Conservation (phyloP, 1,140 invertebrate species). For the Anastrepha ludens region DNA sequence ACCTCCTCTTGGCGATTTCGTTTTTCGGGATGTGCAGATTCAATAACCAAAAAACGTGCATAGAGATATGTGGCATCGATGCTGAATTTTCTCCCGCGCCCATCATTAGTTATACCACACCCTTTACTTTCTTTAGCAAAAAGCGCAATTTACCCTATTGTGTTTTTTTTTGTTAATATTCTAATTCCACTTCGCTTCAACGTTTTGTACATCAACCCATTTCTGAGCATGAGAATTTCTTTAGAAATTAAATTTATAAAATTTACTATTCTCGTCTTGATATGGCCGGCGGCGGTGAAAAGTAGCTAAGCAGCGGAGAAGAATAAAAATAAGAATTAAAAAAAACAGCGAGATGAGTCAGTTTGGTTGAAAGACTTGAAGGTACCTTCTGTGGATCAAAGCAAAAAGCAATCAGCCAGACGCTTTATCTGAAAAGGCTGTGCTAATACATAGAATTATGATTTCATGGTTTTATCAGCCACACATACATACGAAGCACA, state of each 20-base stretch:
- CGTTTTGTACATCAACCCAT: no score
- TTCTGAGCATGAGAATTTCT: background rate
- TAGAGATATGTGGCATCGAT: no score
- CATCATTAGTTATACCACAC: no score
- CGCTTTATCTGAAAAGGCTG: background rate
- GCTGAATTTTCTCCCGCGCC: no score
- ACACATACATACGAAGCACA: background rate
- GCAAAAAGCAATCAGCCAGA: background rate
- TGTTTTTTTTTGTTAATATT: no score
- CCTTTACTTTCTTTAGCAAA: no score
- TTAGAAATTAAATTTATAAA: conserved; percentile 3
- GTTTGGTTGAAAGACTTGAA: background rate
- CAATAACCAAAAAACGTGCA: no score
- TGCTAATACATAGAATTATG: background rate
- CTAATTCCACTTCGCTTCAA: no score
- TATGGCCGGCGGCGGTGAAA: background rate
- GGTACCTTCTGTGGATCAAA: background rate
- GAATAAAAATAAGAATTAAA: background rate
- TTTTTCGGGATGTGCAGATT: no score
- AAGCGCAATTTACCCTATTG: no score
- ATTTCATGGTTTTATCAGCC: background rate
- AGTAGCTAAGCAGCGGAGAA: background rate
- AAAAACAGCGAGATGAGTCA: background rate
- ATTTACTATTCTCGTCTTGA: background rate
- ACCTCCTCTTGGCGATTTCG: no score